Evolutionary conservation across 1,140 invertebrate genomes (phyloP), one percentile per base, ranked within the genome.

Genomic region (Polypedilum vanderplanki): DNA sequence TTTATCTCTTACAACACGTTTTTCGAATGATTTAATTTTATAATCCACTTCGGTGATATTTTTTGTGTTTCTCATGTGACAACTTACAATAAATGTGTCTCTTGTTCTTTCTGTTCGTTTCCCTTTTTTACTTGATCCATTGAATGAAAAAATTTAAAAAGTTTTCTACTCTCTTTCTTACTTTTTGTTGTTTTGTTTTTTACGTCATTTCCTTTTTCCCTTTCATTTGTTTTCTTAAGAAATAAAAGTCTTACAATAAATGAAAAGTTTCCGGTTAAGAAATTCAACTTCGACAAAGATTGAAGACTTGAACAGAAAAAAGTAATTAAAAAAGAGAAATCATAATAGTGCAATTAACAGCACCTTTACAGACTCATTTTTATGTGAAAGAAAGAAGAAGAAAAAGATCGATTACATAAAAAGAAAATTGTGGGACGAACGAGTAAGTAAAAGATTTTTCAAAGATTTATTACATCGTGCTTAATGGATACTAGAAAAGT

Each of bases 1-100:
- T 70, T 70, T 70, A 70, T 70, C 17, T 18, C 18, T 18, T 22
- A 9, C 65, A 70, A 18, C 65, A 70, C 65, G 65, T 70, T 70
- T 70, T 70, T 10, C 65, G 20, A 70, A 70, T 70, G 65, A 70
- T 70, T 70, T 70, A 70, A 70, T 70, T 70, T 70, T 70, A 70
- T 70, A 70, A 70, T 70, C 65, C 65, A 70, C 46, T 57, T n/a
- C 46, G n/a, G 46, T n/a, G 12, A 57, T n/a, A 57, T 57, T 57
- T 57, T 57, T 12, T 57, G 46, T 57, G 46, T 57, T 15, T 57
- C n/a, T 57, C n/a, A n/a, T 57, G 46, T 57, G 46, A 57, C 46
- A 57, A 57, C 46, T 57, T 4, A 57, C 12, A 57, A 57, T 57
- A 57, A 57, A 57, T 57, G 46, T 57, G 12, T 57, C n/a, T n/a